Base-by-base conservation (phyloP, 2,888 invertebrate genomes). In the Tyria jacobaeae region DNA sequence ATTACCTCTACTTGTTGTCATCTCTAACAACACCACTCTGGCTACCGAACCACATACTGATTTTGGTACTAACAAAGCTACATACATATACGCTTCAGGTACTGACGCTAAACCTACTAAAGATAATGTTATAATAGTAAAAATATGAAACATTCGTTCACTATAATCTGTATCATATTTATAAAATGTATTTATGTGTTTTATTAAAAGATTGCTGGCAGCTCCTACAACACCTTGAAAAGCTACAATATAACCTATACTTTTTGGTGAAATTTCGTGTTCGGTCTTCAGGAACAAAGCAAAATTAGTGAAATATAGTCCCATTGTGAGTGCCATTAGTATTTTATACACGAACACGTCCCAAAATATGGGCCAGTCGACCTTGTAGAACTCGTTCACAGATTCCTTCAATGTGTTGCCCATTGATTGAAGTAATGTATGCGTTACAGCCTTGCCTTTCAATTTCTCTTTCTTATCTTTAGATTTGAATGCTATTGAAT, bases 211-310 rank as follows among this genome's bases (percentile, higher is more conserved):
- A 51, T 93, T 92, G 24, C 92, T 87, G 12, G 89, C 60, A 0
- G 94, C 87, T 9, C 93, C 91, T 1, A 93, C 78, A 0, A 89
- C 80, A 60, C 94, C 94, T 73, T 94, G 92, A 50, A 94, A 89
- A 2, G 95, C 94, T 58, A 94, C 92, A 4, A 93, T 91, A 68
- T 95, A 95, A 0, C 95, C 95, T n/a, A 94, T 82, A 65, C 88
- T 80, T 64, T 89, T 89, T 3, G 94, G 92, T 12, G 94, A 86
- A n/a, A 94, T 78, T 4, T 85, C 68, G 66, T 91, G 94, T 52
- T 87, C 86, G 58, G 91, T 91, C 72, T 87, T 89, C 6, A 95
- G 68, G 59, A 91, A 90, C 24, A 94, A 62, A 5, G 90, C 86
- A 75, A 94, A 95, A 73, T 91, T 94, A 24, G 87, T 88, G 72